Evolutionary conservation across 1,140 invertebrate genomes (phyloP), one percentile per base, ranked within the genome.

Genomic region (Atta colombica): DNA sequence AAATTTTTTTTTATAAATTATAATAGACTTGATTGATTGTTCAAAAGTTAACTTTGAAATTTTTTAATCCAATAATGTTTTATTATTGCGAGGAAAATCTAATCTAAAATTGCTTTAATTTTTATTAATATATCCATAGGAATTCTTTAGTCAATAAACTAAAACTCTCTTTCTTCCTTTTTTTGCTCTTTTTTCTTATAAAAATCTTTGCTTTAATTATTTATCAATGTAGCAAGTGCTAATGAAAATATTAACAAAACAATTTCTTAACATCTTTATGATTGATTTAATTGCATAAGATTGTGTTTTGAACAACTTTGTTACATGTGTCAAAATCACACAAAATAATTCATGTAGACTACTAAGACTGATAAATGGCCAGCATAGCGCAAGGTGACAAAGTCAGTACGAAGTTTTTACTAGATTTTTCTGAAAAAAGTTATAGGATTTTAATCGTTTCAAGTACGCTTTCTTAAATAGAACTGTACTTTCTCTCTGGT

Each of bases 41-140:
- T 77, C 4, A 58, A 58, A 58, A 58, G 16, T 75, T 75, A 25
- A 74, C 4, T 35, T 21, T 35, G 25, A 74, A 55, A 35, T 31
- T 74, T 75, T 75, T 75, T 21, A 58, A 58, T 58, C 8, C 18
- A 14, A 39, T 58, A 74, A 6, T 75, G 1, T 3, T 21, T 58
- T 39, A 21, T 75, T 39, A 58, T 21, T n/a, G 53, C 12, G 71
- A 35, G 5, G 4, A n/a, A 74, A 58, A 53, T 55, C 1, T 72
- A 53, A 72, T 72, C 12, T 55, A 55, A 74, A 55, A 35, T 74
- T 58, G 16, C 16, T 72, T 72, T 28, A 71, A 71, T 71, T n/a
- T 66, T 0, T 66, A 71, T 71, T 68, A 12, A 18, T 71, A 71
- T 31, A 65, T 63, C 21, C 16, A 45, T 69, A 28, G 7, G 2